A percentile compares a stretch with the other conserved stretches of the same genome.
phyloP scores from a whole-genome alignment of 2,113 vertebrate genomes.

The Copsychus sechellarum region DNA sequence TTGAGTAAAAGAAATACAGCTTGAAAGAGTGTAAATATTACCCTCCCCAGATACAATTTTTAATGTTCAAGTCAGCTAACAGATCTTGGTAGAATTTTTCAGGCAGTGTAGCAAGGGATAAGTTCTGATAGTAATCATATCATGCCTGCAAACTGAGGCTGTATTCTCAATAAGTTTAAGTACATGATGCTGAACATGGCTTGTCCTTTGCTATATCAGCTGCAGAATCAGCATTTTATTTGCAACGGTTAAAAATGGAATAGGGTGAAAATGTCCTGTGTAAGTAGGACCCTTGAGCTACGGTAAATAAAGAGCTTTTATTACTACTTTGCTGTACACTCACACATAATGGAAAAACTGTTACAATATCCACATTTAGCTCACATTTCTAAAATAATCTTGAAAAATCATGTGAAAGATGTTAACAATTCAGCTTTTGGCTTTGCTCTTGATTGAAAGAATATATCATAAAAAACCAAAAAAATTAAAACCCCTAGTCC shows the following conservation, averaged over 20 bases:
- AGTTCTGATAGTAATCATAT: neutral
- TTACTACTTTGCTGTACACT: neutral
- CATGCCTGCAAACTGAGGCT: neutral
- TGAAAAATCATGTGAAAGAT: neutral
- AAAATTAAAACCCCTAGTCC: neutral
- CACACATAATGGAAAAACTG: neutral
- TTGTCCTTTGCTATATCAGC: slow-evolving; percentile 8
- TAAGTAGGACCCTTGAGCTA: slow-evolving; percentile 1
- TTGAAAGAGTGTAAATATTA: neutral
- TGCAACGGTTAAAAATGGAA: neutral
- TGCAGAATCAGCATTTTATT: slow-evolving; percentile 30
- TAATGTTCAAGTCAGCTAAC: neutral
- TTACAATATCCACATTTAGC: neutral
- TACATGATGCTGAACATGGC: neutral
- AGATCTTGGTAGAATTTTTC: neutral
- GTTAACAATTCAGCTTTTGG: neutral
- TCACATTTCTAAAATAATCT: neutral
- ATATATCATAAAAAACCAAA: neutral
- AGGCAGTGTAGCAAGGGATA: neutral
- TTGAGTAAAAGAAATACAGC: neutral
- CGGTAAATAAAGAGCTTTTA: neutral
- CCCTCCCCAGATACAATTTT: neutral
- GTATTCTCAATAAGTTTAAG: neutral
- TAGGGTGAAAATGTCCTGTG: neutral
- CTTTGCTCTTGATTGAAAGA: neutral